Evolutionary conservation across 2,888 invertebrate genomes (phyloP), one percentile per base, ranked within the genome.

Genomic region (Zhuqinia jingwanae): DNA sequence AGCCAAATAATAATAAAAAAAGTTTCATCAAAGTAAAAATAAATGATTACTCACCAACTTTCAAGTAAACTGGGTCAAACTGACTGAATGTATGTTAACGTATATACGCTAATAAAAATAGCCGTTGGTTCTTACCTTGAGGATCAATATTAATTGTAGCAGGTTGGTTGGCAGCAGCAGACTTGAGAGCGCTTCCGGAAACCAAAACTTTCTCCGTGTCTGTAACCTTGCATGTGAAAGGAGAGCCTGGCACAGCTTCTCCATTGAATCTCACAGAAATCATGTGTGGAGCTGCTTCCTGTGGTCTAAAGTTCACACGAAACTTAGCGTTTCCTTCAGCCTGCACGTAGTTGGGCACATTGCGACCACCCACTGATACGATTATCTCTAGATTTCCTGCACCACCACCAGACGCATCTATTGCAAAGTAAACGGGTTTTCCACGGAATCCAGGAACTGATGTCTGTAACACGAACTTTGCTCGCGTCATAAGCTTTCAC

Each of bases 301-400:
- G 96, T 0, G 99, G 99, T 92, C 98, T 98, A 93, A 99, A 99
- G 93, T 99, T 98, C 25, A 97, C 96, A 92, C 95, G 93, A 92
- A 99, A 99, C 91, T 97, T 95, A 0, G 98, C 99, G 92, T 98
- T 98, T 56, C 98, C 98, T 93, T 99, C 98, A 60, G 98, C 97
- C 92, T 98, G 97, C 0, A 99, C 99, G 92, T 98, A 99, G 93
- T 99, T 99, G 11, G 99, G 99, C 17, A 99, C 98, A 93, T 99
- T 99, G 92, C 98, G 95, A 15, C 98, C 98, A 91, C 96, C 97
- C 1, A 98, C 98, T 0, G 98, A 98, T 0, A 99, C 98, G 88
- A 99, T 98, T 80, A 99, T 99, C 93, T 99, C 99, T 92, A 99
- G 94, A 93, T 99, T 99, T 27, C 99, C 99, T 73, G 98, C 98